Base-by-base conservation (phyloP, 2,797 vertebrate genomes). In the Nyctalus aviator region DNA sequence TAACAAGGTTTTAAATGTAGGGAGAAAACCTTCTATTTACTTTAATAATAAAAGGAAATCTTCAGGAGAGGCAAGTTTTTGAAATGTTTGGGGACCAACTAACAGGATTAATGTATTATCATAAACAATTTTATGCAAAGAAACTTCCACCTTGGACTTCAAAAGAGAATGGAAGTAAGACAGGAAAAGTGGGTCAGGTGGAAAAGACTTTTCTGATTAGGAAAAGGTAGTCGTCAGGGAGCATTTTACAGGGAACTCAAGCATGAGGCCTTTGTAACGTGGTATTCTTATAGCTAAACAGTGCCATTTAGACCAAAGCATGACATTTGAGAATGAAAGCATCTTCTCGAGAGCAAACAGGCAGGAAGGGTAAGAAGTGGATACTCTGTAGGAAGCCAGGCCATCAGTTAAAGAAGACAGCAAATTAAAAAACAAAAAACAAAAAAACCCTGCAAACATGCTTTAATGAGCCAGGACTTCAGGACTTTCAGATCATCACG, bases 111-210 rank as follows among this genome's bases (percentile, higher is more conserved):
- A 35, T 62, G 62, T 81, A 93, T 94, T 96, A 95, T 64, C 0
- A 0, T 92, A 94, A 95, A 95, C 88, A 94, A 90, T 83, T 94
- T 96, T 95, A 93, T 92, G 90, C 91, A 93, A 96, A 95, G 78
- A 87, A 96, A 95, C 41, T 90, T 92, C 59, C 35, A 89, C 9
- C 59, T 0, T 85, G 69, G 50, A 94, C 95, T 96, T 97, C 94
- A 97, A 97, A 97, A 68, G 48, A 44, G 71, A 71, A 88, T 57
- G 23, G 82, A 92, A 95, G 64, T 91, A 89, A 91, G 84, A 83
- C 75, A 91, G 66, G 50, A 79, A 94, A 96, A 95, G 59, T 93
- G 93, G 96, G 82, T 90, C 93, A 95, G 88, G 91, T 53, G 53
- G n/a, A 91, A 50, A 88, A 25, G 62, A 86, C 35, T 68, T 86